phyloP scores from a whole-genome alignment of 1,140 invertebrate genomes.

The Littorina saxatilis region DNA sequence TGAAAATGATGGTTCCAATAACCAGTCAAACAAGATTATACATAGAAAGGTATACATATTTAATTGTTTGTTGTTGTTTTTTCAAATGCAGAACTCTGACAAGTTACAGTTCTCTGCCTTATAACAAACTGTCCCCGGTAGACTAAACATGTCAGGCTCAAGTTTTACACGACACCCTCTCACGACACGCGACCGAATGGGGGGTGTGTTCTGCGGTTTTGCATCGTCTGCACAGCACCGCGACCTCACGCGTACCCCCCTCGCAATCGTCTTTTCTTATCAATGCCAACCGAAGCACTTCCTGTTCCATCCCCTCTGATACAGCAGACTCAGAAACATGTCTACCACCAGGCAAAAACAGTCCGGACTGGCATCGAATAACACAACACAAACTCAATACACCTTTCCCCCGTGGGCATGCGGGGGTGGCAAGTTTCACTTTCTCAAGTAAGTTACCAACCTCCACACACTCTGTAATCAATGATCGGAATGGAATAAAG shows the following conservation, averaged over 20 bases:
- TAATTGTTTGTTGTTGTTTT: no score
- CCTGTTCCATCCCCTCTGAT: constrained; percentile 11
- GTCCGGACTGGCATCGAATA: constrained; percentile 35
- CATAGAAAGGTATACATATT: no score
- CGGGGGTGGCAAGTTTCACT: not conserved
- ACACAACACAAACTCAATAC: constrained; percentile 14
- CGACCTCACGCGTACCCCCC: not conserved
- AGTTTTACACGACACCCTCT: not conserved
- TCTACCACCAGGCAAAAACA: constrained; percentile 31
- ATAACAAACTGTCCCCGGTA: not conserved
- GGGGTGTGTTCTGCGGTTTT: not conserved
- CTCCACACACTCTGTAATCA: not conserved
- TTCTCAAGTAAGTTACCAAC: no score
- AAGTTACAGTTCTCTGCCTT: no score
- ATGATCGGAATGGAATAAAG: not conserved
- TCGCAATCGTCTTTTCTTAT: not conserved
- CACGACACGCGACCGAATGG: not conserved
- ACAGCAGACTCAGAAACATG: not conserved
- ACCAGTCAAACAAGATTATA: no score
- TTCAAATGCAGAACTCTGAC: no score
- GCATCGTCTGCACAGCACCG: not conserved
- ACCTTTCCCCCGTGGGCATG: not conserved
- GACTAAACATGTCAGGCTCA: not conserved
- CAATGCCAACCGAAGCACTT: not conserved
- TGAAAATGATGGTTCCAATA: no score